phyloP scores from a whole-genome alignment of 2,797 vertebrate species.

The Heteromormyrus szaboi region DNA sequence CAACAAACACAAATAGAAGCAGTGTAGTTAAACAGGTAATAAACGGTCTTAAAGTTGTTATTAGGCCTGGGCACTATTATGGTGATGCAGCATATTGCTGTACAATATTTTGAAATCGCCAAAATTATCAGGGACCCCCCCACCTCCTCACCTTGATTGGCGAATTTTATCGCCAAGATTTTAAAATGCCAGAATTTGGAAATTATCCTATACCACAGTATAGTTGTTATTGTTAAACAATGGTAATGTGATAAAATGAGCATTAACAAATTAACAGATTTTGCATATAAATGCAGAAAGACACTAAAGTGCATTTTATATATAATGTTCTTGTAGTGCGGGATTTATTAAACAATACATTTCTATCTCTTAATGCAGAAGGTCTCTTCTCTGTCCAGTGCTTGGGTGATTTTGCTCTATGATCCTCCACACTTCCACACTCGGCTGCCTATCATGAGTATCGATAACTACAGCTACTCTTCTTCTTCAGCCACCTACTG shows the following conservation, averaged over 20 bases:
- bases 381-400: background rate
- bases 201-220: background rate
- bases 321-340: background rate
- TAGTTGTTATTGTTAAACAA: background rate
- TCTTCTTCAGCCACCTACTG: background rate
- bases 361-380: background rate
- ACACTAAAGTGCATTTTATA: no score
- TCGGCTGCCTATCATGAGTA: background rate
- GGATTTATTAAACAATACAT: background rate
- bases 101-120: background rate
- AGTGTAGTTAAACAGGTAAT: background rate
- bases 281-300: no score
- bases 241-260: background rate
- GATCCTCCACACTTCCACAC: background rate
- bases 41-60: background rate
- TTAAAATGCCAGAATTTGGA: background rate
- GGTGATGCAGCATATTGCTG: background rate
- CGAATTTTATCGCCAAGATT: background rate
- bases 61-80: background rate
- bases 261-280: background rate
- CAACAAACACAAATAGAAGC: background rate
- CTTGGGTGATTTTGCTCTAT: background rate
- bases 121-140: background rate
- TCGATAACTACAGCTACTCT: background rate
- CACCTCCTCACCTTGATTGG: background rate